Conservation (phyloP, 2,113 vertebrate species). For the Meleagris gallopavo region DNA sequence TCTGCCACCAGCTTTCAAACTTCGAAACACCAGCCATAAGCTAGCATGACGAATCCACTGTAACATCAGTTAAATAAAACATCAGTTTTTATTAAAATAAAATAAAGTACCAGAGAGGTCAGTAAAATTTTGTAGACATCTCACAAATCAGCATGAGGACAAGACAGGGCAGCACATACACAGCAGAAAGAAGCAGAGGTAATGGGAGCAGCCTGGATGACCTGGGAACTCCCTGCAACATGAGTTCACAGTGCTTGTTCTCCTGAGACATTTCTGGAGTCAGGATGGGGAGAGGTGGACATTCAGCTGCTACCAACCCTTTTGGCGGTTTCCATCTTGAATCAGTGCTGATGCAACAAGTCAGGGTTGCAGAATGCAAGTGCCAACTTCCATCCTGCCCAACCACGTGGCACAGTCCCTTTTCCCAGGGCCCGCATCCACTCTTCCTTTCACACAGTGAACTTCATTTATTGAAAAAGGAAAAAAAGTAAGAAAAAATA, state of each 20-base stretch:
- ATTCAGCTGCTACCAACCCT: not conserved
- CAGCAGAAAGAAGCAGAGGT: not conserved
- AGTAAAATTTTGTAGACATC: not conserved
- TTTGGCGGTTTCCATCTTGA: not conserved
- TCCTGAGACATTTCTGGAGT: not conserved
- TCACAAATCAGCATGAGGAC: not conserved
- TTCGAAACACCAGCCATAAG: not conserved
- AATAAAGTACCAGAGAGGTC: not conserved
- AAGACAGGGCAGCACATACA: not conserved
- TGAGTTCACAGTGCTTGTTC: not conserved
- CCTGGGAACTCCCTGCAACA: not conserved
- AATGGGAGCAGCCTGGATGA: not conserved
- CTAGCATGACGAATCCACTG: not conserved
- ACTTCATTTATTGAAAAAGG: not conserved
- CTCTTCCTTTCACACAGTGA: not conserved
- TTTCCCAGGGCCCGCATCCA: not conserved
- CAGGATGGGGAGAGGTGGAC: not conserved
- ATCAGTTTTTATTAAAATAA: not conserved
- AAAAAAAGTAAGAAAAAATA: not conserved
- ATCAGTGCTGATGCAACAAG: not conserved
- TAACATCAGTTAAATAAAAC: not conserved
- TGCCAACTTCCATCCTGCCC: not conserved
- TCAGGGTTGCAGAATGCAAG: rapidly evolving
- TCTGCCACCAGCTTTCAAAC: not conserved
- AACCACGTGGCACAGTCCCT: rapidly evolving